Base-by-base conservation (phyloP, 2,888 invertebrate species). In the Tenthredo livida region DNA sequence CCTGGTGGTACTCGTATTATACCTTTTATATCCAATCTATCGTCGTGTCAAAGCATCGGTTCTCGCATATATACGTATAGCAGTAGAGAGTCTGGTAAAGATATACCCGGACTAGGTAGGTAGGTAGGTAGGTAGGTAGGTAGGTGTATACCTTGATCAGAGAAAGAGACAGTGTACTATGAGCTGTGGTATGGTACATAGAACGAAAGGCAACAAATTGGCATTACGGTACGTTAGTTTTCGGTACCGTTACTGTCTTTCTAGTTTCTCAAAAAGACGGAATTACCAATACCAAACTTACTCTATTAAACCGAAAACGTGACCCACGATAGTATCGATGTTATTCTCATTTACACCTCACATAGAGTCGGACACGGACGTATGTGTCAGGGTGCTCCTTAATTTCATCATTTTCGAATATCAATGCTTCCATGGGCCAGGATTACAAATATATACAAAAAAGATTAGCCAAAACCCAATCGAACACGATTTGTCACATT, bases 11-110 rank as follows among this genome's bases (percentile, higher is more conserved):
- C 77, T 84, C 82, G 67, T 78, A 50, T 83, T 82, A 29, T 86
- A 85, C 86, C 89, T 87, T 87, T 88, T 88, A 29, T 77, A 86
- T 88, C 86, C 87, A 88, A 89, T 89, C 89, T 89, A 88, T 87
- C 87, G 88, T 87, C 87, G 89, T 87, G 87, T 85, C 72, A 73
- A 73, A 73, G 72, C 72, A 29, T 73, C 72, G 9, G 54, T 54
- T 54, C n/a, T n/a, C 86, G 75, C 77, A 84, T 73, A 43, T 73
- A 12, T 85, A 84, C 85, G 54, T 29, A 29, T 29, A 29, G 29
- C 29, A n/a, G n/a, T n/a, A n/a, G 54, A 17, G 54, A 17, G 54
- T 33, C 17, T 47, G n/a, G 72, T 72, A 21, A 47, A 33, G 21
- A 67, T 67, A 67, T 67, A 72, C 82, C 12, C 21, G 70, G 67